Conservation (phyloP, 2,888 invertebrate genomes). For the Amphimallon solstitiale region DNA sequence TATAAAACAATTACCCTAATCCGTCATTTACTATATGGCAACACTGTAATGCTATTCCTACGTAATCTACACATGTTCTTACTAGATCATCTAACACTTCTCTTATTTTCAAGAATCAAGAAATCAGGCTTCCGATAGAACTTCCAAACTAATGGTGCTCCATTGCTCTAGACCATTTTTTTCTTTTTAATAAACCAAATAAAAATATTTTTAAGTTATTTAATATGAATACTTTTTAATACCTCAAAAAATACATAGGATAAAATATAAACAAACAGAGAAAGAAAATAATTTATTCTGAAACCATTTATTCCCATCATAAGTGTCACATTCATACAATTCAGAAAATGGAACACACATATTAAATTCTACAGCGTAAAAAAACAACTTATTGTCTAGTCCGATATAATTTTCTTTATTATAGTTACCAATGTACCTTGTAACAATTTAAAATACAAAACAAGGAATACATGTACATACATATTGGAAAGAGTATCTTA, state of each 20-base stretch:
- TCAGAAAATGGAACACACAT: conserved; percentile 41
- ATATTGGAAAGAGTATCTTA: conserved; percentile 18
- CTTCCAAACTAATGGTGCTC: too few relatives aligned
- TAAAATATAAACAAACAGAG: conserved; percentile 22
- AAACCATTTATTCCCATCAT: conserved; percentile 43
- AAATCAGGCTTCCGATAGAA: too few relatives aligned
- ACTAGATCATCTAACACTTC: too few relatives aligned
- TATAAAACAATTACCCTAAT: too few relatives aligned
- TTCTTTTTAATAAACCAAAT: too few relatives aligned
- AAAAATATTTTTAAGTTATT: too few relatives aligned
- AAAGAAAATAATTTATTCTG: conserved; percentile 34
- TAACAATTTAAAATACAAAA: conserved; percentile 3
- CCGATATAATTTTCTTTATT: conserved; percentile 24
- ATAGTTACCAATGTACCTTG: not conserved
- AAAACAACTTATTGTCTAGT: conserved; percentile 35
- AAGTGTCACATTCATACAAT: conserved; percentile 41
- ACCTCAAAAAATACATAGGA: not conserved
- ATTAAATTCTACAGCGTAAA: conserved; percentile 38
- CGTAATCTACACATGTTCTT: too few relatives aligned
- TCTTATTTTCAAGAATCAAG: too few relatives aligned
- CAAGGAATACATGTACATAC: conserved; percentile 14
- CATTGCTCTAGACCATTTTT: too few relatives aligned
- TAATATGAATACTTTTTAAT: too few relatives aligned
- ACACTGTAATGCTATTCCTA: too few relatives aligned
- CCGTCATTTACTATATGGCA: too few relatives aligned